phyloP scores from a whole-genome alignment of 2,888 invertebrate genomes.

The Apoda limacodes region DNA sequence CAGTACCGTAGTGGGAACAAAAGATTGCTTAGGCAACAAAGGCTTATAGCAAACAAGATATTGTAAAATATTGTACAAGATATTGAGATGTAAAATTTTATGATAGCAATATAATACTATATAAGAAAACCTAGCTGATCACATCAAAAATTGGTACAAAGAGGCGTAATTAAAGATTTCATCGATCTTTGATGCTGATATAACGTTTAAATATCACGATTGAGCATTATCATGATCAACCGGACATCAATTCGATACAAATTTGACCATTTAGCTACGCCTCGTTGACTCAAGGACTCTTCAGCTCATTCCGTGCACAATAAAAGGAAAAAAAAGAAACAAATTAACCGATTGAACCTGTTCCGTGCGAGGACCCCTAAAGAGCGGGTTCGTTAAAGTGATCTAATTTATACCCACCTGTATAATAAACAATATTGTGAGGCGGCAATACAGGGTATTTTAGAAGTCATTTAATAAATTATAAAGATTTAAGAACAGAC shows the following conservation, averaged over 20 bases:
- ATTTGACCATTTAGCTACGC: conserved; percentile 64
- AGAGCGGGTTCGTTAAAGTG: conserved; percentile 57
- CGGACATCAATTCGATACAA: conserved; percentile 67
- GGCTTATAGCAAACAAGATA: no score
- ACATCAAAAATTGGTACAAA: no score
- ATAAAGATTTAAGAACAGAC: no score
- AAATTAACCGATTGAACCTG: conserved; percentile 65
- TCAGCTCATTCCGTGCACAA: conserved; percentile 53
- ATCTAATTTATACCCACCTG: conserved; percentile 63
- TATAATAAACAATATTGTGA: conserved; percentile 57
- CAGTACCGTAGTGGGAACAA: no score
- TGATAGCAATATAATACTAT: no score
- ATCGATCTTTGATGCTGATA: no score
- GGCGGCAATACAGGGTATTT: conserved; percentile 37
- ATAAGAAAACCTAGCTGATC: no score
- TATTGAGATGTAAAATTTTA: no score
- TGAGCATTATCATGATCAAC: conserved; percentile 31
- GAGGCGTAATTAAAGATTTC: no score
- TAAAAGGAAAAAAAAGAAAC: conserved; percentile 48
- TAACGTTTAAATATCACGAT: background rate
- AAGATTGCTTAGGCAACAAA: no score
- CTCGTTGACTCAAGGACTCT: conserved; percentile 68
- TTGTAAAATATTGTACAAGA: no score
- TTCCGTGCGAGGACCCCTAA: conserved; percentile 55
- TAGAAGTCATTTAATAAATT: conserved; percentile 37